These are phyloP conservation scores for Megalops cyprinoides DNA, from an alignment of 2,797 vertebrate species.

Conservation along the genomic window DNA sequence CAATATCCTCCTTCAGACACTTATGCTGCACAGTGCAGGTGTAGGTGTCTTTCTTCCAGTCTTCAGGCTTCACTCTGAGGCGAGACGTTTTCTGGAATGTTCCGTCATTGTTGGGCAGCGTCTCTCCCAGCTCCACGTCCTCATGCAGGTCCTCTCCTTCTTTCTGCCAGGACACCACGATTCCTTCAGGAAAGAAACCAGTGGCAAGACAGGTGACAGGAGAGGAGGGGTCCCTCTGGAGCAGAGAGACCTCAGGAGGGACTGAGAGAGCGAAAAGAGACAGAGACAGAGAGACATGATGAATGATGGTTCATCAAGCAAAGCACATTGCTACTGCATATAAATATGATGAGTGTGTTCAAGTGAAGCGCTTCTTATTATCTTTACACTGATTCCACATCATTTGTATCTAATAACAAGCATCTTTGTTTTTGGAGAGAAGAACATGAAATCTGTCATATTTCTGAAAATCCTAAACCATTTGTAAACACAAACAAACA, in stretches of 20 bases:
- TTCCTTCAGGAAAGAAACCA: conserved; percentile 57
- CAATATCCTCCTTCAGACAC: conserved; percentile 19
- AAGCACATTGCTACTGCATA: not conserved
- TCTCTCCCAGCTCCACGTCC: conserved; percentile 47
- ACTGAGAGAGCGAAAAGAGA: conserved; percentile 32
- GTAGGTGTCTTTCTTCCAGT: conserved; percentile 37
- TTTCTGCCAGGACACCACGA: conserved; percentile 51
- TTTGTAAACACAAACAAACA: too few species aligned
- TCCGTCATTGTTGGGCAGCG: conserved; percentile 57
- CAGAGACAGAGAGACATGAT: not conserved
- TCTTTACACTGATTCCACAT: too few species aligned
- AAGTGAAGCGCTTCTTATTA: too few species aligned
- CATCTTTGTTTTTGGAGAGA: too few species aligned
- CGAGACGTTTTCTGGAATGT: conserved; percentile 58
- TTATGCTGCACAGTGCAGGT: conserved; percentile 59
- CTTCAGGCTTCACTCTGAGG: conserved; percentile 43
- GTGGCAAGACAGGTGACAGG: conserved; percentile 53
- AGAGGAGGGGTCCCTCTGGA: conserved; percentile 44
- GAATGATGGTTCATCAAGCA: too few species aligned
- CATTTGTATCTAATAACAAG: too few species aligned
- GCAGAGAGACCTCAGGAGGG: conserved; percentile 42
- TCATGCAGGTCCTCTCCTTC: conserved; percentile 44
- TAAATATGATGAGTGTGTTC: too few species aligned
- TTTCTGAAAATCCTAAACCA: too few species aligned
- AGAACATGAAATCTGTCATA: too few species aligned